Base-by-base conservation (phyloP, 2,113 vertebrate species). In the Eptesicus fuscus region DNA sequence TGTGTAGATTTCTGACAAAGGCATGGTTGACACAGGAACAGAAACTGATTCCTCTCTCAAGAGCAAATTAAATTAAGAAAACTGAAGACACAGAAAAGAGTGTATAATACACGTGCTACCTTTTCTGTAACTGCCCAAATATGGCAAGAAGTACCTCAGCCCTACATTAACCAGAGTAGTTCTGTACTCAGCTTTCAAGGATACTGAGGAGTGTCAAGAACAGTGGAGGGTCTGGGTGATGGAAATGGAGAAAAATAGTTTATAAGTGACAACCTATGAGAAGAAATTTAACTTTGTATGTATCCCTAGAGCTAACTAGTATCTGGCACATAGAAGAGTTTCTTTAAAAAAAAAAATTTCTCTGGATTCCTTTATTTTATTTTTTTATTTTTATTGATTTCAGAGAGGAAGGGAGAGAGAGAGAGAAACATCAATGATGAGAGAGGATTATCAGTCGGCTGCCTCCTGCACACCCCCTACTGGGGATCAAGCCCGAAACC, bases 11-110 rank as follows among this genome's bases (percentile, higher is more conserved):
- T 71, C 28, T 74, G 92, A 83, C 74, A 79, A 93, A 82, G 18
- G 59, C 37, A 23, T 44, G n/a, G 16, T 22, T 80, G 82, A 92
- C 71, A 77, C 59, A 77, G 78, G 73, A 94, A 93, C 65, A 84
- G 56, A 92, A 73, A 83, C 32, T 6, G 51, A 82, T 51, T 69
- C 42, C 20, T 88, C 77, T 94, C 32, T 71, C 7, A 18, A 91
- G 59, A 93, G 67, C 67, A 86, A 35, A 30, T 77, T 69, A 71
- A 89, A 88, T 78, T 69, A 86, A 79, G 32, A 74, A 88, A 85
- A 65, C 37, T 35, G 22, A 90, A 91, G 59, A 79, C 22, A 42
- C 23, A 42, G 51, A 82, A 83, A 94, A 80, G n/a, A 70, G 13
- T 12, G n/a, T 69, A 9, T 22, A 28, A 73, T 13, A 35, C 71